Conservation (phyloP, 2,888 invertebrate genomes). For the Heliothis peltigera region DNA sequence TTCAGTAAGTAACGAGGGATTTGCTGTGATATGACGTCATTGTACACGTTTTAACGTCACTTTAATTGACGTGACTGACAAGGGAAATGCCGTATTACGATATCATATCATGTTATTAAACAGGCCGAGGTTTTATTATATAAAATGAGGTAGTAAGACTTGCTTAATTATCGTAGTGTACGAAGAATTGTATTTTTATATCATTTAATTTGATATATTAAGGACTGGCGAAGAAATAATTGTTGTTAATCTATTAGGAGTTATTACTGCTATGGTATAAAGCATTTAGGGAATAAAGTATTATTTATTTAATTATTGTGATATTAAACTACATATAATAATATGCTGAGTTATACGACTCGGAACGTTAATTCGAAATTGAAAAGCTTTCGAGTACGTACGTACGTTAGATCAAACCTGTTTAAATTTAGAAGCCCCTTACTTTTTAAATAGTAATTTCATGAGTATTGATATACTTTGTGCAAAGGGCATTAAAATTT, state of each 20-base stretch:
- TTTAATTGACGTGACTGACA: conserved; percentile 69
- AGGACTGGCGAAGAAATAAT: conserved; percentile 11
- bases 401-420: too few relatives aligned
- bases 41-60: conserved; percentile 61
- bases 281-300: background rate
- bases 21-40: conserved; percentile 55
- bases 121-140: conserved; percentile 31
- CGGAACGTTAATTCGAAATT: too few relatives aligned
- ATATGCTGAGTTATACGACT: background rate
- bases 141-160: conserved; percentile 44
- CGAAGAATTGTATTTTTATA: conserved; percentile 6
- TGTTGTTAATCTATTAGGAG: background rate
- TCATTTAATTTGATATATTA: conserved; percentile 18
- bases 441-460: too few relatives aligned
- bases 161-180: conserved; percentile 21
- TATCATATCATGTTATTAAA: conserved; percentile 54
- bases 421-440: too few relatives aligned
- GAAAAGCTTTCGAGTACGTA: too few relatives aligned
- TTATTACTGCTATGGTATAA: background rate
- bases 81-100: conserved; percentile 55
- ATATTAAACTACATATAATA: too few relatives aligned
- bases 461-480: too few relatives aligned
- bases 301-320: background rate
- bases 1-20: conserved; percentile 51
- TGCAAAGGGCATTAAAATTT: too few relatives aligned